Base-by-base conservation (phyloP, 1,140 invertebrate genomes). In the Trachelipus rathkii region DNA sequence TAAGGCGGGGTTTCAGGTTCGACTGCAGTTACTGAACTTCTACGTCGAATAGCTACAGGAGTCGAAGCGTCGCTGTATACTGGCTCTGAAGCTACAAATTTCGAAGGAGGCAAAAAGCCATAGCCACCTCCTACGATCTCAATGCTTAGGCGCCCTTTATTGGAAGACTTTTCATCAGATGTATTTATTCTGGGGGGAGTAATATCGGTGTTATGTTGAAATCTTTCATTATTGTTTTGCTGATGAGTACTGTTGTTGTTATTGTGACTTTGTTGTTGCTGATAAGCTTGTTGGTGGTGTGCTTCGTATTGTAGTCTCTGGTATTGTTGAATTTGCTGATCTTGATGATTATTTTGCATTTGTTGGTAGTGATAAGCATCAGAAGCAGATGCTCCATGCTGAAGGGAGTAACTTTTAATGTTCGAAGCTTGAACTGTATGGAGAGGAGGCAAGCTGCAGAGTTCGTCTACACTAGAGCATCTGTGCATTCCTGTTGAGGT, bases 61-160 rank as follows among this genome's bases (percentile, higher is more conserved):
- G 80, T 81, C 66, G 80, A 81, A 50, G 80, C 80, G 60, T 81
- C 80, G 44, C 80, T 81, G 75, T 81, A 81, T 21, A 81, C 78
- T 21, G 80, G 80, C 75, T 81, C 80, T 1, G 80, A 81, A 19
- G 80, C 75, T 45, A 81, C 80, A 69, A 81, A 81, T 74, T 81
- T 81, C 0, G 80, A 71, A 19, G 80, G 80, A 10, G 80, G 80
- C 24, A 81, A 44, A 74, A 81, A 81, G 8, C 80, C 80, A 45
- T 81, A 81, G 19, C 80, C 80, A 44, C 77, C 80, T 10, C 80
- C 80, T 5, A 81, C 80, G 19, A 81, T 77, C 74, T 81, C 80
- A 45, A 81, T 81, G 68, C 77, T 81, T 43, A 76, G 74, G 21
- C 75, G 71, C 11, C 74, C 75, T 10, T 60, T 60, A 60, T 60